These are phyloP conservation scores for Sciurus vulgaris DNA, from an alignment of 2,797 vertebrate genomes.

Conservation along the genomic window DNA sequence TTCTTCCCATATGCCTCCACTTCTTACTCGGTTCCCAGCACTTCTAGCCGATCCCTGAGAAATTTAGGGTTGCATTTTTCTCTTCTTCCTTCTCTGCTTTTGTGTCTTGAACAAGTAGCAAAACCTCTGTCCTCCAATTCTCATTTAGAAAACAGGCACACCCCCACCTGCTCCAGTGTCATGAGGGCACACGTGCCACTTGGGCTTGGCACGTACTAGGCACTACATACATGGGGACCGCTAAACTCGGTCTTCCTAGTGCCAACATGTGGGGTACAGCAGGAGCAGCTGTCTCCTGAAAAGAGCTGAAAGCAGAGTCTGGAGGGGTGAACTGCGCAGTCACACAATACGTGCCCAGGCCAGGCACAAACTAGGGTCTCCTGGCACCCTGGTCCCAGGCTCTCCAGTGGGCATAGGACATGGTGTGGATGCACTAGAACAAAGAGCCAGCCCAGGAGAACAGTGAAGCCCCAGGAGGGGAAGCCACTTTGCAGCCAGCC, in stretches of 20 bases:
- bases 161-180: not conserved
- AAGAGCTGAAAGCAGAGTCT: not conserved
- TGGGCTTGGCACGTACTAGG: not conserved
- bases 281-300: not conserved
- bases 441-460: not conserved
- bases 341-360: not conserved
- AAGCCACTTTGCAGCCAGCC: not conserved
- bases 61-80: not conserved
- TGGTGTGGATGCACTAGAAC: not conserved
- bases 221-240: not conserved
- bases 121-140: not conserved
- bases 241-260: not conserved
- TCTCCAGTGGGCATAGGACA: not conserved
- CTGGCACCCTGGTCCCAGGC: not conserved
- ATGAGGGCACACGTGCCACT: not conserved
- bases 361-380: not conserved
- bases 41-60: not conserved
- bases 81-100: not conserved
- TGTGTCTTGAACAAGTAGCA: not conserved
- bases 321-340: not conserved
- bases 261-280: too few species aligned
- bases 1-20: rapidly evolving
- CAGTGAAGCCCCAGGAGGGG: not conserved
- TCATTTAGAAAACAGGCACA: not conserved
- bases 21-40: not conserved